Evolutionary conservation across 2,888 invertebrate genomes (phyloP).

Genomic region (Pammene fasciana): DNA sequence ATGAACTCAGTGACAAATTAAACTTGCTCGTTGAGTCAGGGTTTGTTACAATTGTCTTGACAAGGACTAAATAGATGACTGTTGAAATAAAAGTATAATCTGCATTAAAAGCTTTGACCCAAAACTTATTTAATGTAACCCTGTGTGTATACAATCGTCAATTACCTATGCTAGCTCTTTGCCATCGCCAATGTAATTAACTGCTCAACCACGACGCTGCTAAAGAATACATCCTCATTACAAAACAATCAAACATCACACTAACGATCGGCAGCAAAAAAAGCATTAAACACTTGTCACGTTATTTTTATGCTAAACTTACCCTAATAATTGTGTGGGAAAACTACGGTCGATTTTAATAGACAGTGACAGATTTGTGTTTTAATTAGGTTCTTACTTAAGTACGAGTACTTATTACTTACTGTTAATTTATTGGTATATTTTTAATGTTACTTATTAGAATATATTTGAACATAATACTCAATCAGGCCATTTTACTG

Average conservation of each 20-base stretch:
- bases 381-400: background rate
- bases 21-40: too few species aligned
- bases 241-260: slow-evolving; percentile 23
- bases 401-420: background rate
- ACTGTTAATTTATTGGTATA: background rate
- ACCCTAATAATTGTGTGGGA: slow-evolving; percentile 28
- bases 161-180: background rate
- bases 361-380: slow-evolving; percentile 8
- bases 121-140: background rate
- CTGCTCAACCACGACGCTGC: slow-evolving; percentile 20
- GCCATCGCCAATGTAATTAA: slow-evolving; percentile 13
- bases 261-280: slow-evolving; percentile 32
- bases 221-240: slow-evolving; percentile 28
- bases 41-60: too few species aligned
- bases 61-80: too few species aligned
- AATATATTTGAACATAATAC: background rate
- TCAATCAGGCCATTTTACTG: too few species aligned
- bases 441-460: background rate
- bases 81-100: too few species aligned
- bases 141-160: too few species aligned
- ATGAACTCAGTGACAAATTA: too few species aligned
- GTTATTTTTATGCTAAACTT: slow-evolving; percentile 33
- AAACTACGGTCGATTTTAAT: slow-evolving; percentile 6
- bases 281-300: slow-evolving; percentile 21
- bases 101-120: background rate